Evolutionary conservation across 2,113 vertebrate genomes (phyloP), one percentile per base, ranked within the genome.

Genomic region (Hippolais icterina): DNA sequence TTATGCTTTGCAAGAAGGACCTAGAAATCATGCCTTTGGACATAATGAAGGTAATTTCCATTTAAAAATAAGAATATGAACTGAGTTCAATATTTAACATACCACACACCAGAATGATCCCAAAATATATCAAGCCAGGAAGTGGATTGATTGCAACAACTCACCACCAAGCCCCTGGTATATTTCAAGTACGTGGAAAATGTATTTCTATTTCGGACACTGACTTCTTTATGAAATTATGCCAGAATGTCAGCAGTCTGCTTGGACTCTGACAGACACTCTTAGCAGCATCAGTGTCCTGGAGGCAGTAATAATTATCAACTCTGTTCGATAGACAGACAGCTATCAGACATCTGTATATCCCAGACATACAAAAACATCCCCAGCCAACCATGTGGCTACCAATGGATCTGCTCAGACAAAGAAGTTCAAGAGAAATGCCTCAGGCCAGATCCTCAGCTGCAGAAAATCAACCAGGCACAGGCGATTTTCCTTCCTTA

Each of bases 361-460:
- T 97, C 93, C 96, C 96, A 97, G 97, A 96, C 94, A 25, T 95
- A 97, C 56, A 77, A 96, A 95, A 96, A 94, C 79, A 82, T 96
- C 88, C 93, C 80, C 91, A 97, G 96, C 97, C 95, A 92, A 82
- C 92, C 97, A 97, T 77, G 95, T 93, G 95, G 92, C 94, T 95
- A 90, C 94, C 87, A 69, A 69, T 57, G 71, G 80, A 80, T 97
- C 80, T 86, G 59, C 82, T 82, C 84, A 96, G 95, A 97, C 94
- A 95, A 92, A 97, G 87, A 93, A 92, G 65, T 94, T 97, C 79
- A 86, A 89, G 97, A 95, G 84, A 86, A 93, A 41, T 91, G 90
- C 96, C 96, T 94, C 69, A 64, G 92, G 95, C 82, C 66, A 91
- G 82, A 94, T 96, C 78, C 57, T 97, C 95, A 96, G 96, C 96